Conservation (phyloP, 2,888 invertebrate species). For the Megastigmus dorsalis region DNA sequence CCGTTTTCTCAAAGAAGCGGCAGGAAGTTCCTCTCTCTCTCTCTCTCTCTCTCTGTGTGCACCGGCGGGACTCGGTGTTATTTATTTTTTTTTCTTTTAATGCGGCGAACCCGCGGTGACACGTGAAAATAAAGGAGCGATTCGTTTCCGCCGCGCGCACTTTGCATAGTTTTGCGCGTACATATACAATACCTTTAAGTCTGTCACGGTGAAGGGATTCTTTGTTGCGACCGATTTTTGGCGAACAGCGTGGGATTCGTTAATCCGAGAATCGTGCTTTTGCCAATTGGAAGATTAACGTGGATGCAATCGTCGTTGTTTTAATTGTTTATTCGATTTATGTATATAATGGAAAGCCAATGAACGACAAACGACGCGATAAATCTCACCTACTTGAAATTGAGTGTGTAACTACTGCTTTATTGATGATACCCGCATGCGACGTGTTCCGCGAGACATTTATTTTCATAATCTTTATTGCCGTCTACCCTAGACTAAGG, state of each 20-base stretch:
- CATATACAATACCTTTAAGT: too few species aligned
- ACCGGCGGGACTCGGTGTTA: background rate
- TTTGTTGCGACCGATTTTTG: conserved; percentile 5
- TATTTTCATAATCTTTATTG: background rate
- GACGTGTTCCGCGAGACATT: background rate
- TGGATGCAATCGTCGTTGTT: too few species aligned
- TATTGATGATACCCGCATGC: background rate
- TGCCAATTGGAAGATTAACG: too few species aligned
- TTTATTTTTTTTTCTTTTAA: background rate
- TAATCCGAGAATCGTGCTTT: too few species aligned
- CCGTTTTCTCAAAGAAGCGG: conserved; percentile 8
- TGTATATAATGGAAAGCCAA: too few species aligned
- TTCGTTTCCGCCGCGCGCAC: conserved; percentile 21
- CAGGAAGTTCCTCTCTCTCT: conserved; percentile 27
- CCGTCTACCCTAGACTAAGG: background rate
- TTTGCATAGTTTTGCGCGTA: background rate
- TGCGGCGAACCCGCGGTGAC: background rate
- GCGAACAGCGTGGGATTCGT: conserved; percentile 3
- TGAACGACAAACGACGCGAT: too few species aligned
- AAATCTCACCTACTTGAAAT: background rate
- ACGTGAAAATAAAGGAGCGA: conserved; percentile 31
- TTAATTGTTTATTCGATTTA: too few species aligned
- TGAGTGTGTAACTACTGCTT: too few species aligned
- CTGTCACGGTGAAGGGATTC: too few species aligned
- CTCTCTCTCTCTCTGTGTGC: too few species aligned